Conservation (phyloP, 2,797 vertebrate species). For the Crenichthys baileyi region DNA sequence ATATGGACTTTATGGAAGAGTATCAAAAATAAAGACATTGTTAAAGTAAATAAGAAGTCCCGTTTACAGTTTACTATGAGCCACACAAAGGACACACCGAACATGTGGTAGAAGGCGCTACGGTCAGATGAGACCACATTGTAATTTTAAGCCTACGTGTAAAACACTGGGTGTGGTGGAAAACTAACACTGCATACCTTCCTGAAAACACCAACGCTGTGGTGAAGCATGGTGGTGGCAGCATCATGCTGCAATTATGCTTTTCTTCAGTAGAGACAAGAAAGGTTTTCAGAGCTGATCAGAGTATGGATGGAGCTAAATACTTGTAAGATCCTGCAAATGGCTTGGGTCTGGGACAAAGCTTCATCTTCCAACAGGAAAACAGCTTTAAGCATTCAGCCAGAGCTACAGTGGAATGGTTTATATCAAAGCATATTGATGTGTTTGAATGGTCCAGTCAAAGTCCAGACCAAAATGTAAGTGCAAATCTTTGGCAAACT, state of each 20-base stretch:
- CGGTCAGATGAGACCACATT: no score
- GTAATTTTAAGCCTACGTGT: no score
- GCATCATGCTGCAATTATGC: conserved; percentile 1
- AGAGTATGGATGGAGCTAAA: neutral
- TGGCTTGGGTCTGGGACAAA: neutral
- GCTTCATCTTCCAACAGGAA: neutral
- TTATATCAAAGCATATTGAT: neutral
- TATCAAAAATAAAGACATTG: no score
- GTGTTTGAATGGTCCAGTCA: neutral
- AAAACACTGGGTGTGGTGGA: no score
- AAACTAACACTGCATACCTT: no score
- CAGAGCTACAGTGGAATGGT: neutral
- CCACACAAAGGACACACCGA: no score
- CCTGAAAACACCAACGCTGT: no score
- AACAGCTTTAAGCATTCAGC: neutral
- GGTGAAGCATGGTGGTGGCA: neutral
- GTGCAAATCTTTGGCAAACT: neutral
- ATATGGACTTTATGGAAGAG: no score
- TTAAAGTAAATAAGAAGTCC: no score
- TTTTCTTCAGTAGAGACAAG: neutral
- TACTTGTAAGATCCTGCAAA: no score
- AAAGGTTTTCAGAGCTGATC: neutral
- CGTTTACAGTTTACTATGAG: no score
- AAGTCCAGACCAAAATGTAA: neutral
- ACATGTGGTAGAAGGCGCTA: no score